Conservation (phyloP, 1,140 invertebrate species). For the Hestina assimilis region DNA sequence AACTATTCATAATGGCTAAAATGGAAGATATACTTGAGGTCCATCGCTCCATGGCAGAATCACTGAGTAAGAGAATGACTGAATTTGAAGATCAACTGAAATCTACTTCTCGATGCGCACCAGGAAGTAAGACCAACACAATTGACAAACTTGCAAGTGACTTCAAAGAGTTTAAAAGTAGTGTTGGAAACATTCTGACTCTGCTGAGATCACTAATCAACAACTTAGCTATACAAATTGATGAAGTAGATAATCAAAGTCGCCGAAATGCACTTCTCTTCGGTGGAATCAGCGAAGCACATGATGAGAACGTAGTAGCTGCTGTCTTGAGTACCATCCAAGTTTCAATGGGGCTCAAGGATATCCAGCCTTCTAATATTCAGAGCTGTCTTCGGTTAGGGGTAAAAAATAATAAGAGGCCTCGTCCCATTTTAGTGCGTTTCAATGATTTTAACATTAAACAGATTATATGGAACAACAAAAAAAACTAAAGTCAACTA, state of each 20-base stretch:
- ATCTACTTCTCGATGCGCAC: background rate
- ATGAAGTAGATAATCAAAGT: no score
- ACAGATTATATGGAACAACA: background rate
- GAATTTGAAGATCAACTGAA: slow-evolving; percentile 1
- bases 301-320: background rate
- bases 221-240: no score
- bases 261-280: no score
- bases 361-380: background rate
- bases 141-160: background rate
- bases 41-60: no score
- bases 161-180: no score
- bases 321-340: background rate
- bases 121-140: background rate
- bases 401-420: background rate
- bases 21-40: no score
- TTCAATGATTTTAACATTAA: background rate
- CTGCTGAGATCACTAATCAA: background rate
- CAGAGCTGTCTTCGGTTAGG: background rate
- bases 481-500: background rate
- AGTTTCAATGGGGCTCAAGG: background rate
- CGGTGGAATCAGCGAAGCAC: background rate
- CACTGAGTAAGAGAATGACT: no score
- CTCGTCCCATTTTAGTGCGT: background rate
- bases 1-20: background rate
- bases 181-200: no score